Percentiles rank a stretch among this genome's conserved stretches.
Conservation (phyloP, 2,888 invertebrate species). For the Chloroclysta siterata region DNA sequence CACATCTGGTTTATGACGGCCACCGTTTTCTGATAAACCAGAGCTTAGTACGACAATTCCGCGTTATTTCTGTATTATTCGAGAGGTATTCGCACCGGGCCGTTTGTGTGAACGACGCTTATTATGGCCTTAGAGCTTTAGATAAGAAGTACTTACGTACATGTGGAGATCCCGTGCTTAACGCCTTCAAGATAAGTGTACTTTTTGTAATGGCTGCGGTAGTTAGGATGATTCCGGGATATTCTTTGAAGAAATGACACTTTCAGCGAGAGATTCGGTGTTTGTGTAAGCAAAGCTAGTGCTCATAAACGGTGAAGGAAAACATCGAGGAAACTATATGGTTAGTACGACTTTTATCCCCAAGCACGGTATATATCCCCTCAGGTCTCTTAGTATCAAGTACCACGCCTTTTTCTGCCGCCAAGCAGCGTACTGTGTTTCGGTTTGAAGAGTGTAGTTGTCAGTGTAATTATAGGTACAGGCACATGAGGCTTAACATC, state of each 20-base stretch:
- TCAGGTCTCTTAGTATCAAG: too few species aligned
- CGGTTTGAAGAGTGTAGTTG: too few species aligned
- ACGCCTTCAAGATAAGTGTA: conserved; percentile 22
- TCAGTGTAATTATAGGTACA: too few species aligned
- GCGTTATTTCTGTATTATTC: conserved; percentile 57
- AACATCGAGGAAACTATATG: too few species aligned
- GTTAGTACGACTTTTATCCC: too few species aligned
- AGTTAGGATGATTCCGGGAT: neutral
- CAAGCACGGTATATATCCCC: too few species aligned
- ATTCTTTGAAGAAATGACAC: neutral
- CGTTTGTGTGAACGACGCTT: conserved; percentile 42
- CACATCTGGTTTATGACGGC: neutral
- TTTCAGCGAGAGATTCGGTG: neutral
- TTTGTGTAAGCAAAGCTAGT: too few species aligned
- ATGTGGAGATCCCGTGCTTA: conserved; percentile 29
- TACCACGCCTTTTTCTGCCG: too few species aligned
- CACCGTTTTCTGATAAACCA: neutral
- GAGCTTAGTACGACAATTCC: conserved; percentile 45
- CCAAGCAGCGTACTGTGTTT: too few species aligned
- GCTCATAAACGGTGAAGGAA: too few species aligned
- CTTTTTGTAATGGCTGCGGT: conserved; percentile 16
- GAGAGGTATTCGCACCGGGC: conserved; percentile 43
- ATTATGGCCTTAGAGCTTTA: conserved; percentile 43
- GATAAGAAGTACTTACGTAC: conserved; percentile 40
- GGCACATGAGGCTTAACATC: too few species aligned